These are phyloP conservation scores for Agapornis roseicollis DNA, from an alignment of 2,113 vertebrate genomes.

Conservation along the genomic window DNA sequence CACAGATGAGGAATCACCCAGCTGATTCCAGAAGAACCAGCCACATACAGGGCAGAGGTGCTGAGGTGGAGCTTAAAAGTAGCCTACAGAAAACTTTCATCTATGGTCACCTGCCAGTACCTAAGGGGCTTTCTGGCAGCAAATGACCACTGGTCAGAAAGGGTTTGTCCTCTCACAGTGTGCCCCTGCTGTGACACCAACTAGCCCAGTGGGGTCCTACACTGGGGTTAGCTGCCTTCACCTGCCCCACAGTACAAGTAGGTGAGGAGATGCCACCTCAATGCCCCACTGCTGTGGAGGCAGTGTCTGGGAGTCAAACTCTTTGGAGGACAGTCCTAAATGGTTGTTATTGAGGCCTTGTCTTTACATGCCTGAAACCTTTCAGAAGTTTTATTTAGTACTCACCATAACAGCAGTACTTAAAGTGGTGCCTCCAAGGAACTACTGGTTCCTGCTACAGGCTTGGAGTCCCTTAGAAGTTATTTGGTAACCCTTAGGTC, in stretches of 20 bases:
- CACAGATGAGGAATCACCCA: not conserved
- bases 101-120: not conserved
- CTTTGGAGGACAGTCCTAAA: not conserved
- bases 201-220: not conserved
- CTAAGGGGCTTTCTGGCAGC: not conserved
- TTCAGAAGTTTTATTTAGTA: not conserved
- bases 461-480: not conserved
- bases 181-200: not conserved
- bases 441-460: not conserved
- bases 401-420: not conserved
- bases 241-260: not conserved
- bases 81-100: not conserved
- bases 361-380: not conserved
- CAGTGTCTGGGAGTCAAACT: not conserved
- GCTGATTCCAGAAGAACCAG: not conserved
- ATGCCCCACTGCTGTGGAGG: not conserved
- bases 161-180: not conserved
- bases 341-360: not conserved
- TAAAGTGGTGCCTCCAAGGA: not conserved
- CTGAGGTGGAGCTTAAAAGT: not conserved
- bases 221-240: rapidly evolving
- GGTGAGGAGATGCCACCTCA: not conserved
- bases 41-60: not conserved
- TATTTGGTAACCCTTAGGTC: not conserved
- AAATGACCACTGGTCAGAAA: not conserved